phyloP scores from a whole-genome alignment of 2,797 vertebrate genomes.

The Sphenopsis melanotis region DNA sequence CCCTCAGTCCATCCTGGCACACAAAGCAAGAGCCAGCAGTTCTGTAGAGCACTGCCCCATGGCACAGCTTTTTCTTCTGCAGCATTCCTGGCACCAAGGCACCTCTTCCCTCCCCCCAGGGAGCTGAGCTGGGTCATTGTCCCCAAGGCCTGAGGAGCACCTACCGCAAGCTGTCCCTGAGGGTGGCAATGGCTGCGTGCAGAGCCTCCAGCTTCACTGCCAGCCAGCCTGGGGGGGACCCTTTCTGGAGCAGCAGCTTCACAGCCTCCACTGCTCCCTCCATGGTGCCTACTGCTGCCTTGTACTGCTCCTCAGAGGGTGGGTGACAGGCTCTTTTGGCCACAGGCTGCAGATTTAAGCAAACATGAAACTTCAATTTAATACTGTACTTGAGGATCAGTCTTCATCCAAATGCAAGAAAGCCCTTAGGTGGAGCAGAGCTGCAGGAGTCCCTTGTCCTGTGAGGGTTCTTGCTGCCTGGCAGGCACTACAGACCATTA shows the following conservation, averaged over 20 bases:
- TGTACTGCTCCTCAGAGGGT: slow-evolving; percentile 79
- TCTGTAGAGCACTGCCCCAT: fast-evolving
- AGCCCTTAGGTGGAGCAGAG: neutral
- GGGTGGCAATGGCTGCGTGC: slow-evolving; percentile 52
- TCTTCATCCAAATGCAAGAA: neutral
- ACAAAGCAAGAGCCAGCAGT: neutral
- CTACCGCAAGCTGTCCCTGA: slow-evolving; percentile 19
- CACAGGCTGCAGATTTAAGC: slow-evolving; percentile 75
- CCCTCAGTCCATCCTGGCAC: neutral
- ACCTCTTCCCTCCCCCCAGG: neutral
- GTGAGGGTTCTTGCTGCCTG: neutral
- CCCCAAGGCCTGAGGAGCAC: neutral
- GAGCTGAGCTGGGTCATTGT: neutral
- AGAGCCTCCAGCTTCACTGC: slow-evolving; percentile 76
- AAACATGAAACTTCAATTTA: neutral
- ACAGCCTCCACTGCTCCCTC: slow-evolving; percentile 79
- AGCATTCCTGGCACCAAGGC: neutral
- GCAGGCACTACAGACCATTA: neutral
- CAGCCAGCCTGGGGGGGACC: slow-evolving; percentile 80
- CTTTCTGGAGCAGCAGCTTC: slow-evolving; percentile 68
- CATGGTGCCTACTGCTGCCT: slow-evolving; percentile 77
- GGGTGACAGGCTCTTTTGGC: slow-evolving; percentile 81
- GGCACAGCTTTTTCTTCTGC: neutral
- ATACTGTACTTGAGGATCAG: neutral
- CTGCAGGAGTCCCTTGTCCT: neutral